phyloP scores from a whole-genome alignment of 2,113 vertebrate genomes.

The Andinoacara biseriatus region DNA sequence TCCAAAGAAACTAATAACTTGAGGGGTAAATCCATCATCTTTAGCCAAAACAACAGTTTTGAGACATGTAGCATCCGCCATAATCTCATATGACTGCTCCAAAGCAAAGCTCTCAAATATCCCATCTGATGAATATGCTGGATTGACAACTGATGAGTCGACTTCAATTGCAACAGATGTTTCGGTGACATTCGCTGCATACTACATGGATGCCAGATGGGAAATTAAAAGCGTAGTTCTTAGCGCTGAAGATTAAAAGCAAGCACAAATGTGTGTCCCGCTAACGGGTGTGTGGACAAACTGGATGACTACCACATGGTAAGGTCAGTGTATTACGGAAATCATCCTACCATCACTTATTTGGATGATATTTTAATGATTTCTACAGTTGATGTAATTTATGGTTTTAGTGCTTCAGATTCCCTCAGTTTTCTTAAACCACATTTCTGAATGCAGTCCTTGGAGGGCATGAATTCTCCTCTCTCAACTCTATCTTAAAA shows the following conservation, averaged over 20 bases:
- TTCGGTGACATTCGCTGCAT: slow-evolving; percentile 38
- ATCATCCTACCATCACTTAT: not conserved
- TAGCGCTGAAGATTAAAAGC: slow-evolving; percentile 32
- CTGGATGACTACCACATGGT: not conserved
- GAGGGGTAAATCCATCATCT: not conserved
- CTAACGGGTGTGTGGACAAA: slow-evolving; percentile 8
- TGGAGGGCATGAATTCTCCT: not conserved
- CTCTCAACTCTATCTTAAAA: not conserved
- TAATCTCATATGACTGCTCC: not conserved
- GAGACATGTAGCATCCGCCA: not conserved
- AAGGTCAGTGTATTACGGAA: not conserved
- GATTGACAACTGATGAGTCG: slow-evolving; percentile 40
- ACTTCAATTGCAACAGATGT: slow-evolving; percentile 49
- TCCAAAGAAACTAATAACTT: slow-evolving; percentile 5
- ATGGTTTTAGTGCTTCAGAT: not conserved
- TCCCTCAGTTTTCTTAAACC: not conserved
- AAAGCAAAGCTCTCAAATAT: slow-evolving; percentile 15
- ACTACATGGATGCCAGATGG: slow-evolving; percentile 33
- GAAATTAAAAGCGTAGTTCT: slow-evolving; percentile 32
- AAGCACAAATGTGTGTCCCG: slow-evolving; percentile 12
- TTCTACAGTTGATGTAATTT: not conserved
- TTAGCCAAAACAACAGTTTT: slow-evolving; percentile 16
- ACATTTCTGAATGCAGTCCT: not conserved
- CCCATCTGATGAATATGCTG: slow-evolving; percentile 31
- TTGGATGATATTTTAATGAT: not conserved